Conservation (phyloP, 2,113 vertebrate genomes). For the Rhea pennata region DNA sequence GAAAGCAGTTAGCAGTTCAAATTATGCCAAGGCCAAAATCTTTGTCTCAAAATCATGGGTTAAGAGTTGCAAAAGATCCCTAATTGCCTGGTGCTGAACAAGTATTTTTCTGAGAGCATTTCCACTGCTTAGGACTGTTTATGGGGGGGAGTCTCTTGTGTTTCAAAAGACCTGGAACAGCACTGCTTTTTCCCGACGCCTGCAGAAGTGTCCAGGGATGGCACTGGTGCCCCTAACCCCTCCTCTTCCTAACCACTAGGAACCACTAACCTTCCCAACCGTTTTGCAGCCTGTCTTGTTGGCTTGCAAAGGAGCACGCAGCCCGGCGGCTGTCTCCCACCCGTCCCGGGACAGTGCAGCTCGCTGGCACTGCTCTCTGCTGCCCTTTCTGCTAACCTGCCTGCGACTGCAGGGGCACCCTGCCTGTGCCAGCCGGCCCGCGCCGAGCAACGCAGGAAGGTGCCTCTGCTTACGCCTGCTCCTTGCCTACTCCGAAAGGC, state of each 20-base stretch:
- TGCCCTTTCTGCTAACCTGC: background rate
- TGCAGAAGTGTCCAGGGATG: background rate
- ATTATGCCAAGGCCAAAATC: conserved; percentile 48
- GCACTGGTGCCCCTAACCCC: background rate
- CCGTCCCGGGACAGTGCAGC: background rate
- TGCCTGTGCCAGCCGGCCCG: background rate
- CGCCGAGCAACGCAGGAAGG: background rate
- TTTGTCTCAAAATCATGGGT: conserved; percentile 54
- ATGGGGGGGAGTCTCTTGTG: background rate
- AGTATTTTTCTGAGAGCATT: conserved; percentile 7
- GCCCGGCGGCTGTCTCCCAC: background rate
- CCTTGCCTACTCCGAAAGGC: background rate
- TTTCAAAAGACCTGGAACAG: background rate
- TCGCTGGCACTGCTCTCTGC: background rate
- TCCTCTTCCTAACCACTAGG: background rate
- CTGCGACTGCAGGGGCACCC: background rate
- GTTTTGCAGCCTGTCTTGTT: background rate
- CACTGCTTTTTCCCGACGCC: background rate
- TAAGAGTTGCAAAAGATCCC: conserved; percentile 54
- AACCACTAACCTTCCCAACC: no score
- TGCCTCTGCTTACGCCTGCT: background rate
- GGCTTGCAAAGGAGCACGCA: background rate
- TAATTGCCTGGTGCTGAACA: conserved; percentile 58
- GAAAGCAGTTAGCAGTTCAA: conserved; percentile 58
- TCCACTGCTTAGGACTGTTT: conserved; percentile 26